Evolutionary conservation across 2,113 vertebrate species (phyloP), one percentile per base, ranked within the genome.

Genomic region (Bubo bubo): DNA sequence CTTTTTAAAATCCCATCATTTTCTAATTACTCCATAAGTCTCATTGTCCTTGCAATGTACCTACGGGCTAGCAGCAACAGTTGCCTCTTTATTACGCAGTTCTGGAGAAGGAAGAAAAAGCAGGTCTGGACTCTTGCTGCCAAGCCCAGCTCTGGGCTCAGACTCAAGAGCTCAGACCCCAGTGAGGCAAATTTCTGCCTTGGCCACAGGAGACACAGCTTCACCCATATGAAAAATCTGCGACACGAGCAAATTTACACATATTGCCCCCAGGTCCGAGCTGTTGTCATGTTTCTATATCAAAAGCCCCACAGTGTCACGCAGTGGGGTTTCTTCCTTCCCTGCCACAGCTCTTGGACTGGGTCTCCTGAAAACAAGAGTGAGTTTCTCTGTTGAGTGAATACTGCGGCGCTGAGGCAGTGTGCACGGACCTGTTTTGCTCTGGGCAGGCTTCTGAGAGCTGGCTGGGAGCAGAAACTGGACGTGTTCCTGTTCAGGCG

Each of bases 341-440:
- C 34, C 63, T 76, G 8, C 34, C 1, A 0, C 0, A 4, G 20
- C 32, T 28, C 62, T n/a, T 6, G 1, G 50, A 8, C 4, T 8
- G 52, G 4, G 5, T 28, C 6, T 56, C 18, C 55, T 23, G 70
- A 5, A 35, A 50, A 58, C 62, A 45, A 21, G 4, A 20, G 9
- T 20, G 28, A 41, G 0, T 43, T 88, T 62, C 50, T 18, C 34
- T 53, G 5, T 1, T 8, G 34, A 7, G 30, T 4, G 79, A 23
- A 4, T 14, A 17, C 13, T 24, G n/a, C 32, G 19, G 75, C 22
- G 2, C 30, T 4, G 3, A 13, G 34, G 45, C 74, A 5, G 10
- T 0, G 2, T 1, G 10, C 4, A 0, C 0, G 24, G 15, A 8
- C 12, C 23, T 5, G 1, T 6, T 62, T 3, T 8, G 83, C 79